Evolutionary conservation across 2,888 invertebrate genomes (phyloP).

Genomic region (Drosophila pseudotalamancana): DNA sequence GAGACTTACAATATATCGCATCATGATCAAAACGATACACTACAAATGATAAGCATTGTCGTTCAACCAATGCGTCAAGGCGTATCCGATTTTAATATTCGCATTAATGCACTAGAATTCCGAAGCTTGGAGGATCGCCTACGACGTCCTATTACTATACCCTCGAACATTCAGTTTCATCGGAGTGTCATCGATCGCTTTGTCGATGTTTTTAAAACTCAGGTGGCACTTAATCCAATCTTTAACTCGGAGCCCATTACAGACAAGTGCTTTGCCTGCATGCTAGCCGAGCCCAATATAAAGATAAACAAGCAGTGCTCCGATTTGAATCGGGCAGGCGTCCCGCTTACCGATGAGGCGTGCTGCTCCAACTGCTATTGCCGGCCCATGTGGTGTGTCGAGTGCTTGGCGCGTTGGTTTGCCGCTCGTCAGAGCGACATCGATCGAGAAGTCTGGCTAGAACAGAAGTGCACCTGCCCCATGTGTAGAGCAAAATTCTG

Average conservation of each 20-base stretch:
- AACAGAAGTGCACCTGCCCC: slow-evolving; percentile 93
- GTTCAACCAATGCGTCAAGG: slow-evolving; percentile 88
- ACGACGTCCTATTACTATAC: slow-evolving; percentile 88
- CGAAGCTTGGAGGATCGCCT: slow-evolving; percentile 90
- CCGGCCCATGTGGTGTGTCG: slow-evolving; percentile 95
- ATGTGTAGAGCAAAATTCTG: slow-evolving; percentile 94
- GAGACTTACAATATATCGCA: slow-evolving; percentile 90
- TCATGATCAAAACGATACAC: slow-evolving; percentile 87
- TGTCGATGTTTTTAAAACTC: slow-evolving; percentile 91
- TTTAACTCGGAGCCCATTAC: slow-evolving; percentile 89
- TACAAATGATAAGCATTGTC: slow-evolving; percentile 93
- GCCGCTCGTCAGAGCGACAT: slow-evolving; percentile 91
- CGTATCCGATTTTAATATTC: slow-evolving; percentile 87
- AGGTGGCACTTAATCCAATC: slow-evolving; percentile 89
- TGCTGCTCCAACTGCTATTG: slow-evolving; percentile 87
- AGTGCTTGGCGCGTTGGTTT: slow-evolving; percentile 95
- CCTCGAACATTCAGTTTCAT: slow-evolving; percentile 89
- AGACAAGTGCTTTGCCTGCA: slow-evolving; percentile 95
- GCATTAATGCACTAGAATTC: slow-evolving; percentile 91
- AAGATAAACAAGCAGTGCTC: slow-evolving; percentile 91
- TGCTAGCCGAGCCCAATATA: slow-evolving; percentile 91
- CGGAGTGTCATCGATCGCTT: slow-evolving; percentile 93
- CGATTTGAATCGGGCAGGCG: slow-evolving; percentile 84
- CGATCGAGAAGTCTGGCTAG: slow-evolving; percentile 90
- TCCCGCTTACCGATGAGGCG: slow-evolving; percentile 80